Evolutionary conservation across 2,113 vertebrate species (phyloP).

Genomic region (Coryphaenoides rupestris): DNA sequence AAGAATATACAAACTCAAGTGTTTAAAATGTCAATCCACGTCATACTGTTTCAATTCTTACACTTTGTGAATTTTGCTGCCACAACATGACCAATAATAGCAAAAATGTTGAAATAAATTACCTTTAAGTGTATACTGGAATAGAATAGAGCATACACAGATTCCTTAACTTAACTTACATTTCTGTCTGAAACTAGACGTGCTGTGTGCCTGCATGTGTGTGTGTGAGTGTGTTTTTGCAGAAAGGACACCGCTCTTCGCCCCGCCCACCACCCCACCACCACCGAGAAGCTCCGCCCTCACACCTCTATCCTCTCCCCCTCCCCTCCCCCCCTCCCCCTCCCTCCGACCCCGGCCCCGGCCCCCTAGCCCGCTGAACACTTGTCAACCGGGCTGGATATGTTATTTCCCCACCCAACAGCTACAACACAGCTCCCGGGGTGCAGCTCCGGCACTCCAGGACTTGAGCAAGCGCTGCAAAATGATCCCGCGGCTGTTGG

Average conservation of each 20-base stretch:
- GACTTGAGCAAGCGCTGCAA: slow-evolving; percentile 49
- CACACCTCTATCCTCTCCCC: slow-evolving; percentile 18
- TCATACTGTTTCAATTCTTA: neutral
- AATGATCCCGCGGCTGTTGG: slow-evolving; percentile 60
- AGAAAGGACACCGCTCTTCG: no score
- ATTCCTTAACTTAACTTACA: no score
- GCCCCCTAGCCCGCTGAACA: neutral
- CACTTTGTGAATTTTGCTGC: no score
- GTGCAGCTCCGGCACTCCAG: slow-evolving; percentile 55
- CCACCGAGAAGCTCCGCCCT: slow-evolving; percentile 46
- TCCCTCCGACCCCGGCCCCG: neutral
- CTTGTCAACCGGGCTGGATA: slow-evolving; percentile 46
- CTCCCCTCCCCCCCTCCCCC: neutral
- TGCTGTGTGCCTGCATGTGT: no score
- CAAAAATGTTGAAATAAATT: no score
- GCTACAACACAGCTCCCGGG: slow-evolving; percentile 65
- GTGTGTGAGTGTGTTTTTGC: no score
- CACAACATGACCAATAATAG: no score
- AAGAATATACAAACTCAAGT: slow-evolving; percentile 48
- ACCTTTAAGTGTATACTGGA: no score
- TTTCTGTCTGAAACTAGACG: no score
- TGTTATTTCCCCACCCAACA: slow-evolving; percentile 70
- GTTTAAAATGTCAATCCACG: slow-evolving; percentile 35
- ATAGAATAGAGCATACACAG: no score
- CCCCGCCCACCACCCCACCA: slow-evolving; percentile 4